Conservation (phyloP, 2,888 invertebrate genomes). For the Philhelius pedissequus region DNA sequence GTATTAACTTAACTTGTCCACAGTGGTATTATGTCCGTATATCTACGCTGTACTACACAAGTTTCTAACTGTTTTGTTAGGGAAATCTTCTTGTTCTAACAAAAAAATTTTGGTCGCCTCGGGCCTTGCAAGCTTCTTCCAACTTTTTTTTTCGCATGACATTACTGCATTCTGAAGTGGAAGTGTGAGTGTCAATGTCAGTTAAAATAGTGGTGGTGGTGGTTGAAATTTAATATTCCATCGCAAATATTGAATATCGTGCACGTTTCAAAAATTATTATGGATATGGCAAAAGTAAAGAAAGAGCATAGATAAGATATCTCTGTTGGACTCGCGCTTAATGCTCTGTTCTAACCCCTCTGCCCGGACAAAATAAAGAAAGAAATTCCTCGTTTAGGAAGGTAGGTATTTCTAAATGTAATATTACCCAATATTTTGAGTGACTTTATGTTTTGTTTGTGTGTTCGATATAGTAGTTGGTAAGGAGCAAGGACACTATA, state of each 20-base stretch:
- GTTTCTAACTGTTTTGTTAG: no score
- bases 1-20: no score
- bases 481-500: constrained; percentile 21
- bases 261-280: constrained; percentile 67
- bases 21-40: no score
- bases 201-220: constrained; percentile 25
- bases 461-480: not conserved
- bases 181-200: not conserved
- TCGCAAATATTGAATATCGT: constrained; percentile 64
- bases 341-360: constrained; percentile 26
- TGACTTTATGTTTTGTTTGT: constrained; percentile 4
- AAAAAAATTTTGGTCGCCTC: no score
- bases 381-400: constrained; percentile 2
- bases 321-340: constrained; percentile 6
- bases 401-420: no score
- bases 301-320: constrained; percentile 57
- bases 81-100: no score
- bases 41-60: no score
- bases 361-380: not conserved
- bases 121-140: not conserved
- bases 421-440: constrained; percentile 53
- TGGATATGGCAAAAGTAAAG: constrained; percentile 64
- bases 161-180: constrained; percentile 8
- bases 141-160: constrained; percentile 30
- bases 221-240: constrained; percentile 59